Conservation (phyloP, 2,797 vertebrate genomes). For the Sebastes variabilis region DNA sequence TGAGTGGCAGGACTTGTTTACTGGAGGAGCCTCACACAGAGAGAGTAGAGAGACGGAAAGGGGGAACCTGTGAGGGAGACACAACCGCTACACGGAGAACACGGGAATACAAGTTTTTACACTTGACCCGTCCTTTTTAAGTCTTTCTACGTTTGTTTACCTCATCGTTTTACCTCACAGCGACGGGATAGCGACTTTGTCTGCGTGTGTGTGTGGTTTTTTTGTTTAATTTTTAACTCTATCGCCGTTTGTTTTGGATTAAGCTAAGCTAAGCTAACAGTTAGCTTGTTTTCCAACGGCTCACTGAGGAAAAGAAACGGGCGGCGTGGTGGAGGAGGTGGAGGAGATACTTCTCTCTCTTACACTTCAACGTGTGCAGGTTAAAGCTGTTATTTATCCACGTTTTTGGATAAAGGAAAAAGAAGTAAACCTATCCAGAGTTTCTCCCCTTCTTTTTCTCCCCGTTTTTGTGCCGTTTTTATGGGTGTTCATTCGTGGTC, state of each 20-base stretch:
- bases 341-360: not conserved
- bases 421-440: constrained; percentile 10
- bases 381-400: too few relatives aligned
- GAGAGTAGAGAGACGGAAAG: constrained; percentile 76
- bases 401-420: not conserved
- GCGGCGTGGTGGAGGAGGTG: constrained; percentile 57
- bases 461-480: constrained; percentile 24
- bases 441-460: not conserved
- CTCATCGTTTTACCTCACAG: constrained; percentile 23
- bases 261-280: constrained; percentile 64
- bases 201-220: not conserved
- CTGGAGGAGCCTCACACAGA: constrained; percentile 82
- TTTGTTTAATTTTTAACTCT: constrained; percentile 31
- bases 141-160: constrained; percentile 54
- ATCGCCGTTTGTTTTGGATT: constrained; percentile 77
- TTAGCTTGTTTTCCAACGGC: constrained; percentile 60
- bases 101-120: constrained; percentile 81
- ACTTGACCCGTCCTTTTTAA: constrained; percentile 72
- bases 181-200: constrained; percentile 42
- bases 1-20: constrained; percentile 91
- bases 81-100: constrained; percentile 66
- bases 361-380: too few relatives aligned
- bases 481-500: constrained; percentile 62
- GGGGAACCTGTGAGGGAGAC: constrained; percentile 73
- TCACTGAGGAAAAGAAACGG: constrained; percentile 61